Conservation (phyloP, 2,797 vertebrate species). For the Gallirallus australis region DNA sequence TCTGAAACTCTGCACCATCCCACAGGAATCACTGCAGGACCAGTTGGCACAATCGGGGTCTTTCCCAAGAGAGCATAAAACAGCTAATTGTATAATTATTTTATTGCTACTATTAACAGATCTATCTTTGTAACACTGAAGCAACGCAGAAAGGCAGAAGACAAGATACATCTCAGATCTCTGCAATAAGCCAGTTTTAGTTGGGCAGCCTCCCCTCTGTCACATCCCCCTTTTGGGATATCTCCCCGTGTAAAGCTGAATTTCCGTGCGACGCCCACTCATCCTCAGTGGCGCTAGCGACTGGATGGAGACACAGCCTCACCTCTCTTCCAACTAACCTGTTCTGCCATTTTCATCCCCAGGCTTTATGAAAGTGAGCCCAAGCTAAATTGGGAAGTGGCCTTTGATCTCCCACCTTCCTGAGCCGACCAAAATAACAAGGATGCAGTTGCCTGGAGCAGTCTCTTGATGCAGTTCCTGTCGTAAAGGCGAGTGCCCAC, state of each 20-base stretch:
- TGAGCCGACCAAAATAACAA: not conserved
- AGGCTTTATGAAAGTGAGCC: not conserved
- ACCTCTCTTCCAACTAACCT: not conserved
- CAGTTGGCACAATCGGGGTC: not conserved
- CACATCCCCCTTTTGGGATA: not conserved
- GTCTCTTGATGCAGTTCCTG: not conserved
- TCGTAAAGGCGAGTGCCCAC: fast-evolving
- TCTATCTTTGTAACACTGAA: not conserved
- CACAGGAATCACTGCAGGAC: not conserved
- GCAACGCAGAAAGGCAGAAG: not conserved
- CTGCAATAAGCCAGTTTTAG: not conserved
- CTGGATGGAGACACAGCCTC: not conserved
- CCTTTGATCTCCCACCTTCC: constrained; percentile 35
- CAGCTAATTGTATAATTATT: not conserved
- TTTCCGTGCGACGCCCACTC: not conserved
- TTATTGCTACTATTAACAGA: not conserved
- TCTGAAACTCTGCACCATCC: not conserved
- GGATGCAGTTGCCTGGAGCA: not conserved
- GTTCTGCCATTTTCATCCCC: not conserved
- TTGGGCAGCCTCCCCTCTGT: not conserved
- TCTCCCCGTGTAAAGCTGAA: not conserved
- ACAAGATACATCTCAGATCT: not conserved
- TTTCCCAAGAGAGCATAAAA: not conserved
- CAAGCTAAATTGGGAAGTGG: not conserved
- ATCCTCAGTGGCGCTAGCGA: not conserved